Percentiles rank a stretch among this genome's conserved stretches.
These are phyloP conservation scores for Scalopus aquaticus DNA, from an alignment of 2,113 vertebrate genomes.

Conservation along the genomic window DNA sequence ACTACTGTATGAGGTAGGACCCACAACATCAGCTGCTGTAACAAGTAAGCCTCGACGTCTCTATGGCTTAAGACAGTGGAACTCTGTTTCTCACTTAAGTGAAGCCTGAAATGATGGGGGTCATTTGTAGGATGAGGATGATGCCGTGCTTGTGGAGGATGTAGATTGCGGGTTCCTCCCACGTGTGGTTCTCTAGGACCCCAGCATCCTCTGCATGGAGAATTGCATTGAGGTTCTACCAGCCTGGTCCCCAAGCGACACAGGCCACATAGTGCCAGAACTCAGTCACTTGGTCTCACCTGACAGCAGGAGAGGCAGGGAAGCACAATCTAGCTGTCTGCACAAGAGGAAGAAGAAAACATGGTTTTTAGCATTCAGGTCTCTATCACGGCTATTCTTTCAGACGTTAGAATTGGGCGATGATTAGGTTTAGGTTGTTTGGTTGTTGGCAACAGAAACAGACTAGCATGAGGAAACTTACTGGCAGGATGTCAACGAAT, in stretches of 20 bases:
- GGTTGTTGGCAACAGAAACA: not conserved
- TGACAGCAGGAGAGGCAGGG: not conserved
- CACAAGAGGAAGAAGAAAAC: not conserved
- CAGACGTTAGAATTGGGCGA: not conserved
- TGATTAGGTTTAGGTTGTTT: not conserved
- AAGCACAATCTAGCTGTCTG: not conserved
- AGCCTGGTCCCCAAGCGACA: not conserved
- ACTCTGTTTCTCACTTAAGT: not conserved
- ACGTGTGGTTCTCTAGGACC: accelerated
- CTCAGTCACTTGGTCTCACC: not conserved
- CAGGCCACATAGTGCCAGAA: not conserved
- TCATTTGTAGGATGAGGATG: not conserved
- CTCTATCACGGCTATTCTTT: not conserved
- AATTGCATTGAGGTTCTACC: not conserved
- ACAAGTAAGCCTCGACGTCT: not conserved
- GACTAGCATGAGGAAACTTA: not conserved
- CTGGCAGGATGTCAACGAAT: not conserved
- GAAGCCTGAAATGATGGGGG: too few species aligned
- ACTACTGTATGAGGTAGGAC: not conserved
- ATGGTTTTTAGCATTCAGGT: accelerated
- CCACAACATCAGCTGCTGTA: not conserved
- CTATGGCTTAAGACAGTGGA: not conserved
- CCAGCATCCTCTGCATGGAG: not conserved
- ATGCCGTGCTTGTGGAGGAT: not conserved
- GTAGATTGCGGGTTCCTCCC: not conserved